A percentile compares a stretch with the other conserved stretches of the same genome.
Evolutionary conservation across 30 jellyfish, hydroid and myxozoan species (phyloP).

Genomic region (Aurelia sp.): DNA sequence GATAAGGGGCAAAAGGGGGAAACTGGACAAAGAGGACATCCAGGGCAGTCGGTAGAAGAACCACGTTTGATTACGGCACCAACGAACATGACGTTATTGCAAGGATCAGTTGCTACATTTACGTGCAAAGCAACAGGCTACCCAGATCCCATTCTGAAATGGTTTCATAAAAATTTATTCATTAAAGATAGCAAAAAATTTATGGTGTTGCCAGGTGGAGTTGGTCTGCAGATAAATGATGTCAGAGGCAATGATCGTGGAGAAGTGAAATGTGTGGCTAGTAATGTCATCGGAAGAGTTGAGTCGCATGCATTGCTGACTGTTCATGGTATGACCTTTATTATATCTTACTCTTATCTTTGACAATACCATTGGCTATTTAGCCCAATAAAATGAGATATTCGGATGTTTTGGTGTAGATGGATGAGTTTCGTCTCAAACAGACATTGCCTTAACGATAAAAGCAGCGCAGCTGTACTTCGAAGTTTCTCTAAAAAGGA

Average conservation of each 20-base stretch:
- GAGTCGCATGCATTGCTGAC: slow-evolving; percentile 10
- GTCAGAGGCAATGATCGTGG: slow-evolving; percentile 22
- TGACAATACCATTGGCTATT: too few relatives aligned
- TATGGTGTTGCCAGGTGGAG: background rate
- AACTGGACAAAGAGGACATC: slow-evolving; percentile 10
- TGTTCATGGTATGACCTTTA: slow-evolving; percentile 9
- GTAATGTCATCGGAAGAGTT: background rate
- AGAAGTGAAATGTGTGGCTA: slow-evolving; percentile 15
- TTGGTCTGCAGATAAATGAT: slow-evolving; percentile 5
- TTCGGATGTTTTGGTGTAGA: too few relatives aligned
- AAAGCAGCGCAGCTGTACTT: too few relatives aligned
- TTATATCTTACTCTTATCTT: background rate
- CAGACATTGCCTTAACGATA: too few relatives aligned
- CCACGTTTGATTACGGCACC: background rate
- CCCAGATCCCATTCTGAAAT: slow-evolving; percentile 26
- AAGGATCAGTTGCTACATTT: slow-evolving; percentile 35
- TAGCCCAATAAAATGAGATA: too few relatives aligned
- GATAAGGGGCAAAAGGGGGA: too few relatives aligned
- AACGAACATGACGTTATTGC: background rate
- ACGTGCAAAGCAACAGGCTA: slow-evolving; percentile 33
- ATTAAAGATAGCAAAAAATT: background rate
- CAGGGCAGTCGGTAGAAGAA: background rate
- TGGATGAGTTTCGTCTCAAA: too few relatives aligned
- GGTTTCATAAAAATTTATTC: background rate
- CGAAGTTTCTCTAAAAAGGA: too few relatives aligned